Conservation (phyloP, 2,888 invertebrate species). For the Scaptomyza polygonia region DNA sequence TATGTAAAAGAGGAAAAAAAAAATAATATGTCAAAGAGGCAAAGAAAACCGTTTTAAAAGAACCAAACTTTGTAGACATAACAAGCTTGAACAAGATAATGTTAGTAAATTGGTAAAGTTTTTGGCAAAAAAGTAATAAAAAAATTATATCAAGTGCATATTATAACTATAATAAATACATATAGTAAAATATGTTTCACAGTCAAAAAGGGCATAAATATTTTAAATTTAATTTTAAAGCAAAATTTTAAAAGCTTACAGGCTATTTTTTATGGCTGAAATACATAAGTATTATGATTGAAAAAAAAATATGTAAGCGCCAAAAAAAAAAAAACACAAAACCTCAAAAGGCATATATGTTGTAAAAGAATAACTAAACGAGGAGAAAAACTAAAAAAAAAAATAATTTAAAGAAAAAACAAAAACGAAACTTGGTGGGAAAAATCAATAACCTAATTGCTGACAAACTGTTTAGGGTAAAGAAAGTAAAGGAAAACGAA, state of each 20-base stretch:
- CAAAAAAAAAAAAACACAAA: not conserved
- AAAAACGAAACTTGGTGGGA: not conserved
- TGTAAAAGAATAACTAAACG: not conserved
- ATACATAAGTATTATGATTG: not conserved
- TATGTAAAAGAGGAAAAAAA: not conserved
- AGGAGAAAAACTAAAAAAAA: not conserved
- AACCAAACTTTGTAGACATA: not conserved
- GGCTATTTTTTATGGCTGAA: not conserved
- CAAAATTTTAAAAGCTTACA: not conserved
- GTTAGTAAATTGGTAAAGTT: not conserved
- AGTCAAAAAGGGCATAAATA: no score
- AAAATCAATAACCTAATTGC: not conserved
- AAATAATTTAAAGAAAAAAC: not conserved
- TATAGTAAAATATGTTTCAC: no score
- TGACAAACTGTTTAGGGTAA: not conserved
- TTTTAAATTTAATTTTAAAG: no score
- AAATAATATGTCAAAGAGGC: no score
- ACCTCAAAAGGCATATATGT: not conserved
- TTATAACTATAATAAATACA: no score
- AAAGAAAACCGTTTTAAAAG: not conserved
- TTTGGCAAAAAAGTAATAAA: not conserved
- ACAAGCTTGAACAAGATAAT: not conserved
- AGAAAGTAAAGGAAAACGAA: not conserved
- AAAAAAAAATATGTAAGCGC: not conserved
- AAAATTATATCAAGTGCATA: not conserved